Conservation (phyloP, 2,888 invertebrate genomes). For the Gastrophysa polygoni region DNA sequence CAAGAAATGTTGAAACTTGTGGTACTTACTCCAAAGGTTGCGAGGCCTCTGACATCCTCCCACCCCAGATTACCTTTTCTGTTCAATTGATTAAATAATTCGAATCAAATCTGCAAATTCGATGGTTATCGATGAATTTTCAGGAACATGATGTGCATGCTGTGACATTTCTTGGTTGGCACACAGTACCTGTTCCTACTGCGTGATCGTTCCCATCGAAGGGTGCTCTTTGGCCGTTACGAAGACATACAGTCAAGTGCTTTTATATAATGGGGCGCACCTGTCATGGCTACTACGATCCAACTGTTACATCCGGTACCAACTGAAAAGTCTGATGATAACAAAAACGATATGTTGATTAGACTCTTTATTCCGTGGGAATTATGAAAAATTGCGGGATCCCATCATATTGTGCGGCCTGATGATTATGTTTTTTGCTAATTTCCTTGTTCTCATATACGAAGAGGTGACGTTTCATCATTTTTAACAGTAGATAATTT, state of each 20-base stretch:
- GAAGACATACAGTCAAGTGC: conserved; percentile 22
- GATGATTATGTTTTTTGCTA: not conserved
- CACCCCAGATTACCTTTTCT: too few species aligned
- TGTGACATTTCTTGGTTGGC: not conserved
- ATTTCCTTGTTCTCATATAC: not conserved
- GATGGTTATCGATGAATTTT: conserved; percentile 4
- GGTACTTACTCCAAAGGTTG: too few species aligned
- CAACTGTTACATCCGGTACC: conserved; percentile 40
- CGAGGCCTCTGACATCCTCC: too few species aligned
- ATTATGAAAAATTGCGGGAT: not conserved
- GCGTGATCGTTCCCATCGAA: not conserved
- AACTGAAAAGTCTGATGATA: conserved; percentile 13
- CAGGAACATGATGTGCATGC: too few species aligned
- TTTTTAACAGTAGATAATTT: too few species aligned
- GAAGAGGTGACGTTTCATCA: too few species aligned
- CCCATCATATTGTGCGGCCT: not conserved
- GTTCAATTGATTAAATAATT: too few species aligned
- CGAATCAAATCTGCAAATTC: too few species aligned
- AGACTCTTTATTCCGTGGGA: not conserved
- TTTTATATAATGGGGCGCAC: conserved; percentile 33
- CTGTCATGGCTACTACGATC: conserved; percentile 31
- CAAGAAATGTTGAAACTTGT: too few species aligned
- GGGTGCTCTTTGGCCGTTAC: conserved; percentile 26
- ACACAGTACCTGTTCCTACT: not conserved
- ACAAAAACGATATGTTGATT: not conserved